Percentiles rank a stretch among this genome's conserved stretches.
These are phyloP conservation scores for Holothuria leucospilota DNA, from an alignment of 53 echinoderm and acorn worm species.

Conservation along the genomic window DNA sequence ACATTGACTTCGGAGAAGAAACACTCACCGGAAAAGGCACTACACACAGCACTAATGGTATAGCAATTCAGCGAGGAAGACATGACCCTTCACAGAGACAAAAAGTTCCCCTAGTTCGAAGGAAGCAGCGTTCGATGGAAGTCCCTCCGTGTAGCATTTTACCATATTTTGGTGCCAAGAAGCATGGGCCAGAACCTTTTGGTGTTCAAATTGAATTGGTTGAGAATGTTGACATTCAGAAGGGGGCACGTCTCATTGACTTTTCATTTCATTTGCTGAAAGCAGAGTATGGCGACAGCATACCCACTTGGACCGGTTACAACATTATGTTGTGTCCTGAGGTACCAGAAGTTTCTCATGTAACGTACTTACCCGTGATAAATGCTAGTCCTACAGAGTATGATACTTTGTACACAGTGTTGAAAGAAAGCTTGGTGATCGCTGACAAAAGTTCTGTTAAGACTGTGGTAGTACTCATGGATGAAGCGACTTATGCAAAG, in stretches of 20 bases:
- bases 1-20: slow-evolving; percentile 49
- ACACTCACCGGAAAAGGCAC: slow-evolving; percentile 37
- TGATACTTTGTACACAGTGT: slow-evolving; percentile 67
- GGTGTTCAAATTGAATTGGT: slow-evolving; percentile 11
- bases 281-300: background rate
- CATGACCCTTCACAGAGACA: slow-evolving; percentile 42
- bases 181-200: slow-evolving; percentile 55
- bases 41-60: slow-evolving; percentile 59
- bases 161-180: slow-evolving; percentile 61
- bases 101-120: slow-evolving; percentile 9
- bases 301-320: slow-evolving; percentile 35
- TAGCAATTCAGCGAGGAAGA: slow-evolving; percentile 29
- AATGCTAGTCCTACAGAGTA: slow-evolving; percentile 69
- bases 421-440: slow-evolving; percentile 48
- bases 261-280: slow-evolving; percentile 6
- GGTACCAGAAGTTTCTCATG: slow-evolving; percentile 35
- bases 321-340: slow-evolving; percentile 16
- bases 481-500: slow-evolving; percentile 75
- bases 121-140: slow-evolving; percentile 49
- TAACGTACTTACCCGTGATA: slow-evolving; percentile 71
- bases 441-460: slow-evolving; percentile 44
- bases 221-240: slow-evolving; percentile 33
- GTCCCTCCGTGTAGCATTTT: slow-evolving; percentile 42
- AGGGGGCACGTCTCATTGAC: background rate
- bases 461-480: slow-evolving; percentile 61